Evolutionary conservation across 2,113 vertebrate genomes (phyloP), one percentile per base, ranked within the genome.

Genomic region (Ariopsis seemanni): DNA sequence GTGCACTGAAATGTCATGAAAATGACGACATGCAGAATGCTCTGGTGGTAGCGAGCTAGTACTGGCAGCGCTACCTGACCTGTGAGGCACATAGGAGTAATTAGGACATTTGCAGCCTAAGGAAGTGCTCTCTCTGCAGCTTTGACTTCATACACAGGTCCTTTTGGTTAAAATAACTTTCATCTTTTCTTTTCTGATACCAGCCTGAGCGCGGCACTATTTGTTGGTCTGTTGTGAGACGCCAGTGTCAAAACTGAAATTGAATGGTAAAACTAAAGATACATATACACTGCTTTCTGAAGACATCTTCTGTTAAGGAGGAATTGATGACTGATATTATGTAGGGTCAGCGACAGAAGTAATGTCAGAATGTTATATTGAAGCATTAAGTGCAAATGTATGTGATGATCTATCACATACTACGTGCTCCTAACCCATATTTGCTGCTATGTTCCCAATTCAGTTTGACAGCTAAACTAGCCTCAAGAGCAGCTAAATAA

Each of bases 41-140:
- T 90, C 89, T 89, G 85, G 84, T 85, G 90, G 89, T 89, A 79
- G 60, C 78, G 75, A 87, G 89, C 77, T 84, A 89, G 82, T 65
- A 86, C 86, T 74, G 86, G 88, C 88, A 85, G 87, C 84, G 42
- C 87, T 84, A 90, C 90, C 94, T 94, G 94, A 93, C 88, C 88
- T 90, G 88, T 84, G 48, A 88, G 74, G 60, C 85, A 85, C 57
- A 50, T 48, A 81, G 85, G 83, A 88, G 88, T 91, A 92, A 92
- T 91, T 92, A 89, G 90, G 85, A 87, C 87, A 88, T 62, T 86
- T 82, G 74, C 86, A 89, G 89, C 85, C 86, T 83, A 67, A 88
- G 88, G 88, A 89, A 72, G 72, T 62, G 80, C 48, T 60, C 80
- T 88, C 87, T 87, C 87, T 60, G 74, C 3, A 50, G 69, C 87